Percentiles rank a stretch among this genome's conserved stretches.
Evolutionary conservation across 2,113 vertebrate species (phyloP).

Genomic region (Phalacrocorax carbo): DNA sequence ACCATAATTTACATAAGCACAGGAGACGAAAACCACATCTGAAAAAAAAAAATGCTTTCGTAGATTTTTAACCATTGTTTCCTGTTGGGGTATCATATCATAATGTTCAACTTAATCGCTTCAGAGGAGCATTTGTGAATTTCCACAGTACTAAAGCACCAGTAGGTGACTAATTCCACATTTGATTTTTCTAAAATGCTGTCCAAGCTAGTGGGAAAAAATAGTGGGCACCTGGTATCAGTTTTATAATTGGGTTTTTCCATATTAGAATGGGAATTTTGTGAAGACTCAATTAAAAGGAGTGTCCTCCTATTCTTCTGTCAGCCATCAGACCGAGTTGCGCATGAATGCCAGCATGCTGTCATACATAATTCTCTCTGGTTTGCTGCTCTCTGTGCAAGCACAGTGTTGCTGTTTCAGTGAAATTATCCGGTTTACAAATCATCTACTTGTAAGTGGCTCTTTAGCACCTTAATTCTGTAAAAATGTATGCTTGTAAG

Average conservation of each 20-base stretch:
- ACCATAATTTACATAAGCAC: neutral
- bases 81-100: constrained; percentile 27
- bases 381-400: constrained; percentile 50
- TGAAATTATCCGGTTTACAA: neutral
- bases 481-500: neutral
- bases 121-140: constrained; percentile 40
- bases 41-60: neutral
- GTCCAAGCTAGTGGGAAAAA: constrained; percentile 65
- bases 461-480: neutral
- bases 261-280: constrained; percentile 65
- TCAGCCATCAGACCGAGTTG: constrained; percentile 15
- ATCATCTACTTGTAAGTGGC: constrained; percentile 51
- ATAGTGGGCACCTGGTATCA: constrained; percentile 69
- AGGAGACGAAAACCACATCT: constrained; percentile 17
- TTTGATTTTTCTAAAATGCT: constrained; percentile 47
- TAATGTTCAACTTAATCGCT: constrained; percentile 18
- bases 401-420: neutral
- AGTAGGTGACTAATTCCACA: constrained; percentile 68
- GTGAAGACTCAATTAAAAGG: constrained; percentile 63
- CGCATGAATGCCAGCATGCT: constrained; percentile 62
- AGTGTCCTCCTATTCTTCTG: constrained; percentile 15
- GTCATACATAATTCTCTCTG: constrained; percentile 22
- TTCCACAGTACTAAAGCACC: constrained; percentile 27
- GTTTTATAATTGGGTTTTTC: constrained; percentile 75
- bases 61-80: constrained; percentile 53